A percentile compares a stretch with the other conserved stretches of the same genome.
phyloP scores from a whole-genome alignment of 2,113 vertebrate genomes.

The Pseudorectes ferrugineus region DNA sequence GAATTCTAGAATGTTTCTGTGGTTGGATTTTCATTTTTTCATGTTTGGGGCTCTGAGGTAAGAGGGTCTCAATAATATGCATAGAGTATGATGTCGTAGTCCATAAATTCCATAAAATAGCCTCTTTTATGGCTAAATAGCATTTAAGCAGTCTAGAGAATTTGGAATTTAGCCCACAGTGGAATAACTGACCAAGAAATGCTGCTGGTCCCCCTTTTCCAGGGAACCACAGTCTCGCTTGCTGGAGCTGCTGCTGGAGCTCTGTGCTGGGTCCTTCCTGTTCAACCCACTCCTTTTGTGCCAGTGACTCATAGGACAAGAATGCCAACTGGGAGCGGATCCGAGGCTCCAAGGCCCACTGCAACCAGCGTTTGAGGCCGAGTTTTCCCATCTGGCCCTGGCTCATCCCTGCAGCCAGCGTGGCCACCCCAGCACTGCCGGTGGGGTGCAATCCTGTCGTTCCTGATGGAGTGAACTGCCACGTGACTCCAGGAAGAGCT shows the following conservation, averaged over 20 bases:
- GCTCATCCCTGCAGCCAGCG: neutral
- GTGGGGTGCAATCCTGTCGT: neutral
- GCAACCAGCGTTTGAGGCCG: neutral
- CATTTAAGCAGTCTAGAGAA: neutral
- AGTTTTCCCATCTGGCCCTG: neutral
- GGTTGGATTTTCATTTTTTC: neutral
- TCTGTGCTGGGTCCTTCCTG: neutral
- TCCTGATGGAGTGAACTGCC: accelerated
- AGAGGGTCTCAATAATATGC: neutral
- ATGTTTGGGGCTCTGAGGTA: neutral
- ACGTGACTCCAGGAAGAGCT: accelerated
- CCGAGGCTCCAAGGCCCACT: neutral
- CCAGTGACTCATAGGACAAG: slow-evolving; percentile 26
- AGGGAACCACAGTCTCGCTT: accelerated
- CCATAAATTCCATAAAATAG: neutral
- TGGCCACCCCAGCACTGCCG: neutral
- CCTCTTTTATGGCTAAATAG: neutral
- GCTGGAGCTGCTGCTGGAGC: neutral
- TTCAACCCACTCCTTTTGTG: neutral
- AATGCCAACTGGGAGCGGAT: neutral
- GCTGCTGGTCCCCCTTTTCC: neutral
- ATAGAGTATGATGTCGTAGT: neutral
- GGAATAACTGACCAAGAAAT: neutral
- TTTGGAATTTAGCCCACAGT: neutral
- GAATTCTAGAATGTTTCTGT: neutral